These are phyloP conservation scores for Cochlearius cochlearius DNA, from an alignment of 2,113 vertebrate species.

Conservation along the genomic window DNA sequence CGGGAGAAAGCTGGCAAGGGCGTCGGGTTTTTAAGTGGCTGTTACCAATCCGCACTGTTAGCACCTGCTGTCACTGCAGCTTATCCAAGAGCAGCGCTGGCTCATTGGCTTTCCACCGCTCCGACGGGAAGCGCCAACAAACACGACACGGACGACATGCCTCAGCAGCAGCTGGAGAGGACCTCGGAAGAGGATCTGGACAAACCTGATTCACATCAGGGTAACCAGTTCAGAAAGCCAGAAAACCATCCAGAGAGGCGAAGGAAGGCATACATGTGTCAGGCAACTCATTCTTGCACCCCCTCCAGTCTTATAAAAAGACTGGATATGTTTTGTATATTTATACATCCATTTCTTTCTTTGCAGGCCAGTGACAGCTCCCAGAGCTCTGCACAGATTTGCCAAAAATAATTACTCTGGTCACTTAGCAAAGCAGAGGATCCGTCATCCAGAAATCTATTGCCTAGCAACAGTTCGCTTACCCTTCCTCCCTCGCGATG, in stretches of 20 bases:
- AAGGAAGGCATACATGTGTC: not conserved
- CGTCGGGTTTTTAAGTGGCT: not conserved
- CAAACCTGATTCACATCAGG: not conserved
- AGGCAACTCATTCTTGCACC: not conserved
- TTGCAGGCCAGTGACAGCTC: not conserved
- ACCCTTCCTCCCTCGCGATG: not conserved
- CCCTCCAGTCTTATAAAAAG: not conserved
- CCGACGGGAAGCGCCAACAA: not conserved
- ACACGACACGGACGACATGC: not conserved
- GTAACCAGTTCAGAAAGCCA: not conserved
- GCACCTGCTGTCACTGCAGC: constrained; percentile 13
- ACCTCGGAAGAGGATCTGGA: not conserved
- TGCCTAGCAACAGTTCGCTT: not conserved
- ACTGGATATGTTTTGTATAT: not conserved
- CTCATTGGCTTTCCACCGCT: not conserved
- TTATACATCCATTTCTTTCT: not conserved
- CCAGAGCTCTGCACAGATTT: not conserved
- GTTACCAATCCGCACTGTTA: not conserved
- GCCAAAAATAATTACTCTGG: constrained; percentile 29
- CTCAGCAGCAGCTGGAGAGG: not conserved
- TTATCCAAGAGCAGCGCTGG: not conserved
- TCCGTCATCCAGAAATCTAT: constrained; percentile 1
- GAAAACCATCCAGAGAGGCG: not conserved
- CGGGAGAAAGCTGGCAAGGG: not conserved
- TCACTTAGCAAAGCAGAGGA: constrained; percentile 21